phyloP scores from a whole-genome alignment of 2,888 invertebrate genomes.

The Pristionchus maxplancki region DNA sequence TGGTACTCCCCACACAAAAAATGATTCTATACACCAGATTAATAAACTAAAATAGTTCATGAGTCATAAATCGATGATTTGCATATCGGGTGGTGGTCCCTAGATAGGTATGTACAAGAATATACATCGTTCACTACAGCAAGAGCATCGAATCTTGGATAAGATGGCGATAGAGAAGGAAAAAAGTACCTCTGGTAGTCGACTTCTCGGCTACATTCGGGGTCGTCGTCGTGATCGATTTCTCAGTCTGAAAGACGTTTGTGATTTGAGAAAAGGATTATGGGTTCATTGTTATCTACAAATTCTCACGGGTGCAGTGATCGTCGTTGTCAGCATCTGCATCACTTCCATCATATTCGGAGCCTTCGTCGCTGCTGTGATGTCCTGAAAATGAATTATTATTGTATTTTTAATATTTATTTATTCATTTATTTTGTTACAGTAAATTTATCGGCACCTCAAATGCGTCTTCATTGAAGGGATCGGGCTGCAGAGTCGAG shows the following conservation, averaged over 20 bases:
- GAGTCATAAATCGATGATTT: too few species aligned
- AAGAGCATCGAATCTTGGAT: background rate
- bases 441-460: conserved; percentile 25
- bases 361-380: conserved; percentile 35
- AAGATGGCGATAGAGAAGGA: background rate
- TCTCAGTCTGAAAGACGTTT: background rate
- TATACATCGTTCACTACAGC: too few species aligned
- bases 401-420: background rate
- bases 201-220: background rate
- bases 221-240: background rate
- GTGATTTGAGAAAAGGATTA: too few species aligned
- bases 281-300: background rate
- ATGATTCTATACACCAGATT: too few species aligned
- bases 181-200: background rate
- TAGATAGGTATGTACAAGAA: too few species aligned
- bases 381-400: conserved; percentile 29
- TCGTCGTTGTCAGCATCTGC: conserved; percentile 31
- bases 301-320: conserved; percentile 16
- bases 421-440: background rate
- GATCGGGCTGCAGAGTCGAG: conserved; percentile 29
- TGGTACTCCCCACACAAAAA: too few species aligned
- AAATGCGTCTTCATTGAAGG: conserved; percentile 43
- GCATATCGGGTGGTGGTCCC: too few species aligned
- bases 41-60: too few species aligned
- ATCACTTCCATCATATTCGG: conserved; percentile 43